Evolutionary conservation across 2,113 vertebrate species (phyloP).

Genomic region (Paramormyrops kingsleyae): DNA sequence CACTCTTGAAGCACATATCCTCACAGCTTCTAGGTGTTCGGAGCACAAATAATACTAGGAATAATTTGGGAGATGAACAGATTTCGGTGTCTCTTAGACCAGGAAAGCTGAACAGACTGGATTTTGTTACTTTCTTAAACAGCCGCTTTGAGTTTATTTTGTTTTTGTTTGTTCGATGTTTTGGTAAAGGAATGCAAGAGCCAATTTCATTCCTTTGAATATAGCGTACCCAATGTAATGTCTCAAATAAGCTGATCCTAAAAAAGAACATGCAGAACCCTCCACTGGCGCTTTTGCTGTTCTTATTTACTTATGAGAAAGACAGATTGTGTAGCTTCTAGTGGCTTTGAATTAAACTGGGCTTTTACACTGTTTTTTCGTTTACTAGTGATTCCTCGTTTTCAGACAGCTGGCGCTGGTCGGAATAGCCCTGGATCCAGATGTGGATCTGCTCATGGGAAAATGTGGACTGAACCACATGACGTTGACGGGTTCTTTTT

Average conservation of each 20-base stretch:
- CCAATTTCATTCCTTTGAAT: background rate
- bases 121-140: background rate
- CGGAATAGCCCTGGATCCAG: background rate
- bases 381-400: background rate
- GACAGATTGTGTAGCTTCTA: background rate
- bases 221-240: background rate
- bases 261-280: background rate
- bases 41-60: background rate
- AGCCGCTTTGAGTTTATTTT: background rate
- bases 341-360: background rate
- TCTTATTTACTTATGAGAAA: background rate
- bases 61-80: background rate
- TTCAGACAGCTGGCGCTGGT: background rate
- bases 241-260: background rate
- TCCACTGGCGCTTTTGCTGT: background rate
- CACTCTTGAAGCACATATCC: background rate
- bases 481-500: background rate
- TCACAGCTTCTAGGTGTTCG: background rate
- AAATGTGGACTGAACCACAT: background rate
- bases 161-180: background rate
- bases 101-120: background rate
- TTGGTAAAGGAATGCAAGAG: background rate
- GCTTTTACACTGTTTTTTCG: background rate
- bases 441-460: background rate
- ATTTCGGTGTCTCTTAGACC: background rate